Evolutionary conservation across 2,797 vertebrate species (phyloP).

Genomic region (Salarias fasciatus): DNA sequence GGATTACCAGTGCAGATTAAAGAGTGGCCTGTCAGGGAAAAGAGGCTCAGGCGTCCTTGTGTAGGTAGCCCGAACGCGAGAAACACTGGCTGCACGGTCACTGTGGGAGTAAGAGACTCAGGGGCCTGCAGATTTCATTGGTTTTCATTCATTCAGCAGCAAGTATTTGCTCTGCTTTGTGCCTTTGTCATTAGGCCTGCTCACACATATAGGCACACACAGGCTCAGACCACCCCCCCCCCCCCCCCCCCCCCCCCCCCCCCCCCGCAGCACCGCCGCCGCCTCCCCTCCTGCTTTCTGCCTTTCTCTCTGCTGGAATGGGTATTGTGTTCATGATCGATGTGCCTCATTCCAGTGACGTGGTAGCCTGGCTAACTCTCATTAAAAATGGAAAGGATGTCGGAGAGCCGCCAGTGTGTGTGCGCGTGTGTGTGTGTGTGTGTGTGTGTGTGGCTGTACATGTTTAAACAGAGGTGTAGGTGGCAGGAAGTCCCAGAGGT

Average conservation of each 20-base stretch:
- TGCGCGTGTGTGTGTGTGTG: conserved; percentile 33
- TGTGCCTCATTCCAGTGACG: conserved; percentile 91
- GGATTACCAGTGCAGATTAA: conserved; percentile 63
- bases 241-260: conserved; percentile 8
- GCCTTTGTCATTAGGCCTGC: conserved; percentile 53
- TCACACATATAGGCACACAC: conserved; percentile 30
- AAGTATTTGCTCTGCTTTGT: conserved; percentile 69
- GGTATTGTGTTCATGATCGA: conserved; percentile 87
- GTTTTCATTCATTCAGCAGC: conserved; percentile 58
- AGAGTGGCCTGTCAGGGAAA: conserved; percentile 13
- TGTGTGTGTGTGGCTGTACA: conserved; percentile 33
- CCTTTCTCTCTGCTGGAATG: conserved; percentile 66
- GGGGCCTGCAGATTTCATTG: conserved; percentile 40
- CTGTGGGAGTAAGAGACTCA: conserved; percentile 21
- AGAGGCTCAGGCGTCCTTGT: conserved; percentile 24
- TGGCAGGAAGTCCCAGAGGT: conserved; percentile 83
- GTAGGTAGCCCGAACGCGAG: conserved; percentile 29
- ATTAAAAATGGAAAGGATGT: conserved; percentile 91
- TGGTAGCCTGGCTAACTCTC: conserved; percentile 87
- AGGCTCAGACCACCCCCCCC: conserved; percentile 17
- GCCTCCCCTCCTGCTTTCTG: background rate
- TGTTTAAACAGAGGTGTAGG: conserved; percentile 76
- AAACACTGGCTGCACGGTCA: conserved; percentile 46
- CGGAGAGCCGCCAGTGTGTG: conserved; percentile 30
- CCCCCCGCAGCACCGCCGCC: too few relatives aligned